phyloP scores from a whole-genome alignment of 2,113 vertebrate genomes.

The Aegithalos caudatus region DNA sequence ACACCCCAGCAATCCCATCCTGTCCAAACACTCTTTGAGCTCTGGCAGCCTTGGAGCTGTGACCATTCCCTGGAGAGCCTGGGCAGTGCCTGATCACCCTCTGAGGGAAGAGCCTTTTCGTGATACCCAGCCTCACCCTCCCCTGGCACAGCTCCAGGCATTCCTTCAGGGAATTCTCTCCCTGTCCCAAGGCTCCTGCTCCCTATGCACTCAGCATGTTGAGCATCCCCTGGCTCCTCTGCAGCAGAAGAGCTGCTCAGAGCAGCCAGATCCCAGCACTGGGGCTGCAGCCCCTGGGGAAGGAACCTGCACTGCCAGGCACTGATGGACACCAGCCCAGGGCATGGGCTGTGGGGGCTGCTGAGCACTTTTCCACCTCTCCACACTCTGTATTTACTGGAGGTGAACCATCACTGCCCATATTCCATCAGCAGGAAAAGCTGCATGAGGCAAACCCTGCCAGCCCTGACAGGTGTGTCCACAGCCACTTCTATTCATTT shows the following conservation, averaged over 20 bases:
- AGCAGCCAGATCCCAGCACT: rapidly evolving
- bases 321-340: background rate
- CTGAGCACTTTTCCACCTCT: background rate
- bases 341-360: background rate
- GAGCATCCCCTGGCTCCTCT: background rate
- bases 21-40: rapidly evolving
- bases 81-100: background rate
- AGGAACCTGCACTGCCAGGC: background rate
- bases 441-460: background rate
- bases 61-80: background rate
- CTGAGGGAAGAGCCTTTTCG: background rate
- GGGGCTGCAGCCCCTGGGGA: background rate
- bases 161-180: background rate
- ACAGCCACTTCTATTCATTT: background rate
- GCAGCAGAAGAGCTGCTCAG: background rate
- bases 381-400: background rate
- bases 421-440: background rate
- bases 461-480: background rate
- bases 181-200: background rate
- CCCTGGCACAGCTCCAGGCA: background rate
- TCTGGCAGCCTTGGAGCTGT: background rate
- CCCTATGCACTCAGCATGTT: rapidly evolving
- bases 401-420: rapidly evolving
- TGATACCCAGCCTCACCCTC: background rate
- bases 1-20: background rate